Evolutionary conservation across 2,113 vertebrate species (phyloP), one percentile per base, ranked within the genome.

Genomic region (Glareola pratincola): DNA sequence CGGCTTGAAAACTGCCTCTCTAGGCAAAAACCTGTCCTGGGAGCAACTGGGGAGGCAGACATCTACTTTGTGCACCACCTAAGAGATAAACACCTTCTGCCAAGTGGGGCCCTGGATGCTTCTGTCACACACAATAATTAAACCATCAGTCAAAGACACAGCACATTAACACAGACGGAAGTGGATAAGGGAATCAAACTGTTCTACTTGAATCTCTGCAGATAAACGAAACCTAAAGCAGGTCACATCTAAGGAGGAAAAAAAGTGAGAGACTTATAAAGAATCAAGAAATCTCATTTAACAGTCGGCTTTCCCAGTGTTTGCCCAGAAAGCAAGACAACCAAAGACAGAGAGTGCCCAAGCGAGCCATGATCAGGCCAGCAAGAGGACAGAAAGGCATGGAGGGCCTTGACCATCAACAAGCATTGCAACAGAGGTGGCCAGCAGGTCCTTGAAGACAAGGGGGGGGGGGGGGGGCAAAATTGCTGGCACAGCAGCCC

Each of bases 1-100:
- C 41, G 84, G 63, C 84, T 94, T 85, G 50, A 62, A 95, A 97
- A 90, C 74, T 90, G 94, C 94, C 24, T 95, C 81, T 94, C 92
- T 90, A 94, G 90, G 94, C 87, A 97, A 90, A 97, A 96, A 53
- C 11, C 32, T 1, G 0, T 34, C 73, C 80, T 75, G 76, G 43
- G 57, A 94, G 72, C 14, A 0, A 76, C 32, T 6, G 4, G 54
- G 47, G 50, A 50, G 10, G 79, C 85, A 91, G 93, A 69, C 57
- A 81, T 29, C 57, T 63, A 45, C 77, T 81, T 12, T 75, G 47
- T 45, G 68, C 60, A 69, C 16, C 36, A 81, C 57, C 84, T 68
- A 10, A 63, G 62, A 7, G 68, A 73, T 32, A 94, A 94, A 84
- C 45, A 78, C 53, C 81, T 82, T 74, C 19, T 81, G 59, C 72